Evolutionary conservation across 2,888 invertebrate genomes (phyloP).

Genomic region (Cheiracanthium punctorium): DNA sequence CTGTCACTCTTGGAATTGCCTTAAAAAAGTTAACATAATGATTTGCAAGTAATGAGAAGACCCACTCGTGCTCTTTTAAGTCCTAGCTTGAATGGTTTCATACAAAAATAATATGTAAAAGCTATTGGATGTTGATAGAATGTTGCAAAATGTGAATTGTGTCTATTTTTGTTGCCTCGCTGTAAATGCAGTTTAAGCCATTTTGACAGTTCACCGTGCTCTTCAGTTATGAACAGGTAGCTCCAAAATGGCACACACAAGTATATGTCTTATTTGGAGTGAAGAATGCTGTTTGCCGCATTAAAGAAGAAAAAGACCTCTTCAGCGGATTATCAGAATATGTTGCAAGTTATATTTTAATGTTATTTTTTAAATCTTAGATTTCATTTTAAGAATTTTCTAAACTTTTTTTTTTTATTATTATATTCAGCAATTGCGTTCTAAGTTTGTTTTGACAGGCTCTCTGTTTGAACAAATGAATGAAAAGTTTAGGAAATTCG

Average conservation of each 20-base stretch:
- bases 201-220: not conserved
- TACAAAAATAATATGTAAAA: no score
- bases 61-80: no score
- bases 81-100: no score
- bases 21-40: no score
- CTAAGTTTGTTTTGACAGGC: not conserved
- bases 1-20: no score
- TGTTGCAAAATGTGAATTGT: no score
- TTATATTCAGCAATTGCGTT: no score
- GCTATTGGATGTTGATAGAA: no score
- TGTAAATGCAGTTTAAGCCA: not conserved
- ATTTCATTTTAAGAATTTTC: not conserved
- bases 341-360: constrained; percentile 68
- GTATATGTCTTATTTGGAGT: not conserved
- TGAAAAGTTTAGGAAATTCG: constrained; percentile 9
- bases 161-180: not conserved
- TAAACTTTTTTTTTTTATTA: not conserved
- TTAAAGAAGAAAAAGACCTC: constrained; percentile 51
- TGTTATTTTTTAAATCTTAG: constrained; percentile 48
- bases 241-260: not conserved
- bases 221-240: not conserved
- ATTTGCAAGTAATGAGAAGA: no score
- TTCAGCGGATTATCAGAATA: constrained; percentile 52
- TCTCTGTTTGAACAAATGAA: no score
- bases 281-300: constrained; percentile 43